Percentiles rank a stretch among this genome's conserved stretches.
These are phyloP conservation scores for Lacanobia wlatinum DNA, from an alignment of 2,888 invertebrate species.

Conservation along the genomic window DNA sequence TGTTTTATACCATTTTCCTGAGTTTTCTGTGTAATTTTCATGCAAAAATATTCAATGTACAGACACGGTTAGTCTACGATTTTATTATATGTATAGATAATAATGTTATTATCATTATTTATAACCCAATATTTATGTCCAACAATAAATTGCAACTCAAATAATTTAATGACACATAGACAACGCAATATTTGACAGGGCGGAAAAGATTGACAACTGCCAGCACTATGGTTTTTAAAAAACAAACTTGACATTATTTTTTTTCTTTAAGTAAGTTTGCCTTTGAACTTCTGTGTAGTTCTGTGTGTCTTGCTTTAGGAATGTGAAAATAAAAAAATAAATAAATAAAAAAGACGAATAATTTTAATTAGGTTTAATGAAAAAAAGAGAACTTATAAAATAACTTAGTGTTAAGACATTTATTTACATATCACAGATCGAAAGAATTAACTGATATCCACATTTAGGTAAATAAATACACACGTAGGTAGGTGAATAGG, in stretches of 20 bases:
- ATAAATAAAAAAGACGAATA: neutral
- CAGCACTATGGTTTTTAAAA: neutral
- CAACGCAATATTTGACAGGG: conserved; percentile 10
- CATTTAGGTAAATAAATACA: conserved; percentile 45
- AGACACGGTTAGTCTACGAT: too few species aligned
- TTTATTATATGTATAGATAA: too few species aligned
- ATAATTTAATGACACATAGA: conserved; percentile 5
- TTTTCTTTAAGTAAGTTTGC: neutral
- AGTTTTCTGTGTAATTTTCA: too few species aligned
- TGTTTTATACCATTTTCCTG: too few species aligned
- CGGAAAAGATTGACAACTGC: neutral
- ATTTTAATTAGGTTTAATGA: conserved; percentile 52
- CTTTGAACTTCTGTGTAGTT: neutral
- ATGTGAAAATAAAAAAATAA: neutral
- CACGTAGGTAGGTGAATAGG: conserved; percentile 22
- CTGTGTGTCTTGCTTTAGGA: too few species aligned
- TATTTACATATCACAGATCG: conserved; percentile 67
- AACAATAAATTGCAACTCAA: conserved; percentile 36
- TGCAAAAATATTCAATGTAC: too few species aligned
- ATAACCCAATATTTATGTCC: conserved; percentile 24
- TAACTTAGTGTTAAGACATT: conserved; percentile 43
- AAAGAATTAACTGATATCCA: conserved; percentile 54
- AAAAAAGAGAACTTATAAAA: conserved; percentile 53
- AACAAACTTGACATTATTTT: neutral
- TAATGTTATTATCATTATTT: conserved; percentile 43